phyloP scores from a whole-genome alignment of 2,797 vertebrate genomes.

The Anguilla obscura region DNA sequence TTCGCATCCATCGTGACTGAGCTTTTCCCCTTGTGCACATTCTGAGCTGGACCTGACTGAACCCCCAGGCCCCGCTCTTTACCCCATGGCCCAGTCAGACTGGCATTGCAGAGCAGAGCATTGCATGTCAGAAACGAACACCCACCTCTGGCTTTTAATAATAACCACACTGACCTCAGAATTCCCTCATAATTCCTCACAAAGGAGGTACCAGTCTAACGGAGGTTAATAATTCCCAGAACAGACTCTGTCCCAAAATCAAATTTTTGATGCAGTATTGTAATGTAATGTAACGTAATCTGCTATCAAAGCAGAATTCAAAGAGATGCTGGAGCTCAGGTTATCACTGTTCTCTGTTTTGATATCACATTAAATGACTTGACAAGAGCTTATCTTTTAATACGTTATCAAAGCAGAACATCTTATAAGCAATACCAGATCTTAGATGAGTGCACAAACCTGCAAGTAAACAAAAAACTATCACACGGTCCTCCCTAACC shows the following conservation, averaged over 20 bases:
- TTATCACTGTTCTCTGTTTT: neutral
- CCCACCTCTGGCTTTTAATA: neutral
- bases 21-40: neutral
- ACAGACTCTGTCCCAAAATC: neutral
- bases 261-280: neutral
- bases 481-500: neutral
- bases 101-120: neutral
- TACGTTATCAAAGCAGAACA: neutral
- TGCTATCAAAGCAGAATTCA: neutral
- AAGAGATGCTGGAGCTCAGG: neutral
- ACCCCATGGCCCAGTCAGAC: neutral
- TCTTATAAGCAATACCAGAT: too few species aligned
- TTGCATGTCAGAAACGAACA: neutral
- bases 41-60: too few species aligned
- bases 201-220: neutral
- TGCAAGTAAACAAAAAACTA: neutral
- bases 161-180: neutral
- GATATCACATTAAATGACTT: neutral
- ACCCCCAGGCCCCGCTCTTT: too few species aligned
- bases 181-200: neutral
- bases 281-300: neutral
- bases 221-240: neutral
- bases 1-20: neutral
- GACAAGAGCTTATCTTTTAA: neutral
- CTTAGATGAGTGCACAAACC: too few species aligned